Conservation (phyloP, 1,140 invertebrate species). For the Tetragnatha versicolor region DNA sequence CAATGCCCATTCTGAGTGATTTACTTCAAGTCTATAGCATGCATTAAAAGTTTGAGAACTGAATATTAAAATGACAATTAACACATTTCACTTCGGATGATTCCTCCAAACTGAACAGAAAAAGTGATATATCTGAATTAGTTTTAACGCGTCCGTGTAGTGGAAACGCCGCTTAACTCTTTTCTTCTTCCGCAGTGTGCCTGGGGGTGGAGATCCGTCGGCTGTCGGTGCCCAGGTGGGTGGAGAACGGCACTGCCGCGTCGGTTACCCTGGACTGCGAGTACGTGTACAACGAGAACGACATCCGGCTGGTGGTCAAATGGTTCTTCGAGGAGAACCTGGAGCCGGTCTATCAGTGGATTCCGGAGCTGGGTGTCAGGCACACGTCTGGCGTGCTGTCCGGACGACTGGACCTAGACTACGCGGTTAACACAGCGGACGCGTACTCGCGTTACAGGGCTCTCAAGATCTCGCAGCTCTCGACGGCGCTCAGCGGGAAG, state of each 20-base stretch:
- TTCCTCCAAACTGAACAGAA: no score
- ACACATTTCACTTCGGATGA: no score
- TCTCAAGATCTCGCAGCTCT: slow-evolving; percentile 75
- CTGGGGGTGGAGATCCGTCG: slow-evolving; percentile 70
- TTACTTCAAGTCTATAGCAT: no score
- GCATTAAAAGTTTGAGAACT: no score
- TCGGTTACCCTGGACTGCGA: slow-evolving; percentile 79
- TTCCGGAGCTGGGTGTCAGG: slow-evolving; percentile 70
- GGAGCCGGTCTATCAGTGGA: slow-evolving; percentile 80
- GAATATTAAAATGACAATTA: no score
- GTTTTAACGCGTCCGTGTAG: no score
- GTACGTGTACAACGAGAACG: slow-evolving; percentile 70
- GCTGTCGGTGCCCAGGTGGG: slow-evolving; percentile 72
- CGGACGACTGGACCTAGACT: slow-evolving; percentile 74
- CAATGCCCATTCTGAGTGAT: no score
- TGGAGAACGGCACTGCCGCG: slow-evolving; percentile 72
- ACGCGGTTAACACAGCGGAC: slow-evolving; percentile 70
- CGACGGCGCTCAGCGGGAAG: slow-evolving; percentile 76
- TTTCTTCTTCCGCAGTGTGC: neutral
- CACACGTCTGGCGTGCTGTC: slow-evolving; percentile 71
- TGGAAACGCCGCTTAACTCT: neutral
- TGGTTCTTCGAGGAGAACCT: slow-evolving; percentile 78
- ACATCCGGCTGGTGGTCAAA: slow-evolving; percentile 73
- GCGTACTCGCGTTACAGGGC: slow-evolving; percentile 76
- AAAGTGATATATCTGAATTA: no score